These are phyloP conservation scores for Hemitrygon akajei DNA, from an alignment of 2,797 vertebrate genomes.

Conservation along the genomic window DNA sequence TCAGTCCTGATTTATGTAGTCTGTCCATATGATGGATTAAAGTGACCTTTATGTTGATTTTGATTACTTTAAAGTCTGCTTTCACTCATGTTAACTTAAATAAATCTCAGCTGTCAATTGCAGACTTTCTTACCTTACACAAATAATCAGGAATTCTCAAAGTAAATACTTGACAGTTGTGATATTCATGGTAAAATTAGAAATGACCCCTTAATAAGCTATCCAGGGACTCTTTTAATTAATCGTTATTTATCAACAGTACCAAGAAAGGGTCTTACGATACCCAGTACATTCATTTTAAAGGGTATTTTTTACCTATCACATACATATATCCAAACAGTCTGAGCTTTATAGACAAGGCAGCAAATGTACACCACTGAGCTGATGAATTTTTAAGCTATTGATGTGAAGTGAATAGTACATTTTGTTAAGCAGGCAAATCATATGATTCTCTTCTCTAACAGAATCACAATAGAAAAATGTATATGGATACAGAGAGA, in stretches of 20 bases:
- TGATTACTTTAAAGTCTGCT: neutral
- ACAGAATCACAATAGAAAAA: no score
- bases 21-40: neutral
- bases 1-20: neutral
- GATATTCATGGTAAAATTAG: neutral
- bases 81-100: neutral
- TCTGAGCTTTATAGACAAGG: no score
- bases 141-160: conserved; percentile 5
- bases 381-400: no score
- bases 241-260: neutral
- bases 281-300: neutral
- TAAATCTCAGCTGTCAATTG: conserved; percentile 21
- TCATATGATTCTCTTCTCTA: no score
- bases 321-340: no score
- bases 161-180: neutral
- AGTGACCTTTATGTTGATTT: neutral
- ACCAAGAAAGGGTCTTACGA: neutral
- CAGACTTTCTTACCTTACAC: neutral
- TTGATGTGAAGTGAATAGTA: no score
- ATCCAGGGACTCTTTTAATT: neutral
- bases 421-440: no score
- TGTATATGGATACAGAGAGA: no score
- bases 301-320: neutral
- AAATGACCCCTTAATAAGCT: conserved; percentile 5
- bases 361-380: no score